Base-by-base conservation (phyloP, 2,888 invertebrate species). In the Drosophila limbata region DNA sequence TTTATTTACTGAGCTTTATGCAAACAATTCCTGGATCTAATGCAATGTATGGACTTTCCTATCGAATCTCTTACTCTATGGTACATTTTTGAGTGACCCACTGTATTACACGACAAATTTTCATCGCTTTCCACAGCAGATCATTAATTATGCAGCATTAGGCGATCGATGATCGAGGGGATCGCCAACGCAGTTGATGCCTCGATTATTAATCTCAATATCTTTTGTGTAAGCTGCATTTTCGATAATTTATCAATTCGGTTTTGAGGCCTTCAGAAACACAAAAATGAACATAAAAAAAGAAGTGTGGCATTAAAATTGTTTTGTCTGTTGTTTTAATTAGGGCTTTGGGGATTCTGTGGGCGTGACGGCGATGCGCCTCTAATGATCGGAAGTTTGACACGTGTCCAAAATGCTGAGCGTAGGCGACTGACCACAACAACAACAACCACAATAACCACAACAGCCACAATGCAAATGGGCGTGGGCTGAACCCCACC, bases 311-410 rank as follows among this genome's bases (percentile, higher is more conserved):
- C 75, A 62, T 78, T 79, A 81, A 82, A 81, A 87, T 77, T 79
- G 83, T 69, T 79, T 79, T 84, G 77, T 86, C 76, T 87, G 83
- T 80, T 69, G 56, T 73, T 80, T 84, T 84, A 89, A 89, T 85
- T 85, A 88, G 89, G 73, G 71, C 50, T 69, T 67, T 60, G 55
- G 17, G 39, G 56, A 37, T 25, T 37, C 40, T 63, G 77, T 84
- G 74, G 77, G 84, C 77, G 87, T 88, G 73, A 66, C 51, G 33
- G 65, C 60, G 72, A 63, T 81, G 79, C 75, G 68, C 67, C 73
- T 66, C 80, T 86, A 89, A 86, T 89, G 89, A 87, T 86, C 89
- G 85, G 85, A 86, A 86, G 85, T 88, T 86, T 84, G 88, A 84
- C 83, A 83, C 88, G 83, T 83, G 82, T 69, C 82, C 66, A 19